phyloP scores from a whole-genome alignment of 1,140 invertebrate genomes.

The Papilio machaon region DNA sequence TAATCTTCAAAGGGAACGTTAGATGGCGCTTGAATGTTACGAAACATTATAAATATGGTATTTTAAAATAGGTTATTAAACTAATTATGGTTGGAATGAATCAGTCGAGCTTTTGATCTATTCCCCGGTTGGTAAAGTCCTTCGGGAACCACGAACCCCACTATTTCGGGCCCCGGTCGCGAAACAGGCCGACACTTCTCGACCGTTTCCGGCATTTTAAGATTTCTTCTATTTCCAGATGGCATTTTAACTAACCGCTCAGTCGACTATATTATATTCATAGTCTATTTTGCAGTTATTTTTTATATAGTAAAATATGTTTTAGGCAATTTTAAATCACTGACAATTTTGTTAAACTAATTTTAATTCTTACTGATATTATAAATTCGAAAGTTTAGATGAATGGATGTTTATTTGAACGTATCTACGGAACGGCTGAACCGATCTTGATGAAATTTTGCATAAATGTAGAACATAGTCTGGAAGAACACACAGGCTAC shows the following conservation, averaged over 20 bases:
- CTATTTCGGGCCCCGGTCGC: slow-evolving; percentile 1
- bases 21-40: neutral
- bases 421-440: too few species aligned
- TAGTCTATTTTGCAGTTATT: neutral
- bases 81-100: slow-evolving; percentile 21
- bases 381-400: too few species aligned
- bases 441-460: too few species aligned
- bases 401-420: too few species aligned
- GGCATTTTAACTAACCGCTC: slow-evolving; percentile 32
- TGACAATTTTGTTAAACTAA: too few species aligned
- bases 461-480: too few species aligned
- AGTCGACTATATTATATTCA: neutral
- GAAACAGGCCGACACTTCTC: slow-evolving; percentile 6
- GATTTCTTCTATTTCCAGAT: slow-evolving; percentile 34
- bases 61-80: slow-evolving; percentile 15
- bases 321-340: too few species aligned
- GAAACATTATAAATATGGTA: neutral
- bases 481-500: too few species aligned
- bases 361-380: too few species aligned
- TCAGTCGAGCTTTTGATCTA: slow-evolving; percentile 30
- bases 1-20: neutral
- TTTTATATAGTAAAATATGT: too few species aligned
- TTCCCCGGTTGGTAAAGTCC: neutral
- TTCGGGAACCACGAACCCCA: neutral
- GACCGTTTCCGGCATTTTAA: slow-evolving; percentile 29